phyloP scores from a whole-genome alignment of 2,113 vertebrate species.

The Castor canadensis region DNA sequence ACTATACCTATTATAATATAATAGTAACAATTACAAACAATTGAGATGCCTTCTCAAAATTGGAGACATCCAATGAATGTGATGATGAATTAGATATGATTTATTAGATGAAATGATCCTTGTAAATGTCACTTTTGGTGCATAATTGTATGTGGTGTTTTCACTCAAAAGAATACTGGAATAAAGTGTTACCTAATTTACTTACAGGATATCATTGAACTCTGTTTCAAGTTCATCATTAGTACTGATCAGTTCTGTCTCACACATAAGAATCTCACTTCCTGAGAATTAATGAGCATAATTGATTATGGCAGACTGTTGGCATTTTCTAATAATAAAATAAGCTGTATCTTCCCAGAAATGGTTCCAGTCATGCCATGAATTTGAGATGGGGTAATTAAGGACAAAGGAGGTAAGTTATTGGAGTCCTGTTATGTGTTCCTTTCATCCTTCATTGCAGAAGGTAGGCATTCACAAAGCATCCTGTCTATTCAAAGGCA shows the following conservation, averaged over 20 bases:
- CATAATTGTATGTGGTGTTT: background rate
- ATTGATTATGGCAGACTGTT: background rate
- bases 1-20: background rate
- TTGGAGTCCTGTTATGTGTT: background rate
- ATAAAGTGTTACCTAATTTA: background rate
- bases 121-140: background rate
- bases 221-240: background rate
- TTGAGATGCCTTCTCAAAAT: background rate
- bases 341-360: background rate
- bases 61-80: background rate
- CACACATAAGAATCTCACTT: background rate
- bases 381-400: background rate
- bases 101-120: background rate
- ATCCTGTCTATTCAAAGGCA: background rate
- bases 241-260: background rate
- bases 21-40: background rate
- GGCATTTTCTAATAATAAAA: slow-evolving; percentile 32
- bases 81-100: background rate
- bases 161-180: slow-evolving; percentile 23
- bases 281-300: background rate
- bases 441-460: background rate
- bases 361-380: background rate
- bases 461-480: background rate
- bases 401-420: background rate
- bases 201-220: background rate